A percentile compares a stretch with the other conserved stretches of the same genome.
Conservation (phyloP, 2,888 invertebrate genomes). For the Chalcosyrphus nemorum region DNA sequence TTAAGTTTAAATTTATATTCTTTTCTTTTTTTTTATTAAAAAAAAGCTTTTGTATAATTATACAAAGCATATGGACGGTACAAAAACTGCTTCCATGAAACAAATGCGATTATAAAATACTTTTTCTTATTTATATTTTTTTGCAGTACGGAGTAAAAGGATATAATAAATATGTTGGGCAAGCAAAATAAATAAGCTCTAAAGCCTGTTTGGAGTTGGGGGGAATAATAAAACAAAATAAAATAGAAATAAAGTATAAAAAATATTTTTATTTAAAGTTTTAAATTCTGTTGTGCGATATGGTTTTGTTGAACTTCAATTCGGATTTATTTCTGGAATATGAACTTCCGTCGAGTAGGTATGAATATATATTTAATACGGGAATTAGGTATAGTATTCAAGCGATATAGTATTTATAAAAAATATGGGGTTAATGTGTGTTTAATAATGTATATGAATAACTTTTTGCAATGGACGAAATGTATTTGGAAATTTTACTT, state of each 20-base stretch:
- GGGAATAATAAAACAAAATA: too few relatives aligned
- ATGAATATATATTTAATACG: constrained; percentile 32
- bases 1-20: constrained; percentile 29
- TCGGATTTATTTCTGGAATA: constrained; percentile 47
- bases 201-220: neutral
- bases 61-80: constrained; percentile 81
- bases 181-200: constrained; percentile 26
- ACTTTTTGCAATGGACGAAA: constrained; percentile 66
- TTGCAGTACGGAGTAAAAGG: constrained; percentile 32
- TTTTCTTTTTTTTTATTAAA: constrained; percentile 38
- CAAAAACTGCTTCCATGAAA: constrained; percentile 75
- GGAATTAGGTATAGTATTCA: constrained; percentile 35
- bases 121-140: constrained; percentile 35
- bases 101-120: constrained; percentile 65
- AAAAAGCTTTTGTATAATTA: constrained; percentile 73
- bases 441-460: constrained; percentile 66
- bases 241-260: constrained; percentile 28
- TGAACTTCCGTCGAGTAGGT: constrained; percentile 23
- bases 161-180: neutral
- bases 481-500: constrained; percentile 24
- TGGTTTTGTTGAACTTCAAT: constrained; percentile 64
- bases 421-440: constrained; percentile 55
- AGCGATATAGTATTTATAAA: constrained; percentile 66
- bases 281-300: constrained; percentile 70
- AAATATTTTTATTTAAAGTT: constrained; percentile 24